Evolutionary conservation across 2,797 vertebrate species (phyloP), one percentile per base, ranked within the genome.

Genomic region (Threskiornis aethiopicus): DNA sequence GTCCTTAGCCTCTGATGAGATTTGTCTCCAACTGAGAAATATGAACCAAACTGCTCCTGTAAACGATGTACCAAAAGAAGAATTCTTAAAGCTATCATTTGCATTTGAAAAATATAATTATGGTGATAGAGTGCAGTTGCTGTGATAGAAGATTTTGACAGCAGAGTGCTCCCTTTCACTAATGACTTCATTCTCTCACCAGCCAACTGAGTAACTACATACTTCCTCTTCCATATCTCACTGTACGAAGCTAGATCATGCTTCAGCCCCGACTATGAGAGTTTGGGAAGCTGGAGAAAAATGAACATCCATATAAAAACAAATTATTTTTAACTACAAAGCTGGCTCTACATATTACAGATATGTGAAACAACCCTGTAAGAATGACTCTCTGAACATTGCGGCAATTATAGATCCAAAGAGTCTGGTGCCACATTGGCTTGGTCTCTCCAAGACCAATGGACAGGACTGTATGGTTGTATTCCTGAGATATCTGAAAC

Each of bases 91-190:
- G 55, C 42, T 79, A 84, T 79, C 29, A 81, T 94, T 90, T 95
- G 90, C 85, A 90, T 95, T 93, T 93, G 87, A 96, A 93, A 92
- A 95, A 91, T 84, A 67, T 82, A 95, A 90, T 79, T 72, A 90
- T 11, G 67, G 59, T 66, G 71, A 84, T 75, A 89, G 62, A 94
- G 52, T 62, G 70, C 57, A 72, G 77, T 79, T 70, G 77, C 84
- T 80, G 84, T 55, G 66, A 87, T 49, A 70, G 84, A 84, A 84
- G 62, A 92, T 52, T 70, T 70, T 92, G 81, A 92, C 78, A 94
- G 75, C 81, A 86, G 71, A 89, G 44, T 21, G 62, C 93, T 92
- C 93, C 84, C 51, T 70, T 89, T 90, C 14, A 33, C 88, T 89
- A 90, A 85, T 46, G 47, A 71, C 71, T 94, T 70, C 47, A 37